phyloP scores from a whole-genome alignment of 2,113 vertebrate genomes.

The Pholis gunnellus region DNA sequence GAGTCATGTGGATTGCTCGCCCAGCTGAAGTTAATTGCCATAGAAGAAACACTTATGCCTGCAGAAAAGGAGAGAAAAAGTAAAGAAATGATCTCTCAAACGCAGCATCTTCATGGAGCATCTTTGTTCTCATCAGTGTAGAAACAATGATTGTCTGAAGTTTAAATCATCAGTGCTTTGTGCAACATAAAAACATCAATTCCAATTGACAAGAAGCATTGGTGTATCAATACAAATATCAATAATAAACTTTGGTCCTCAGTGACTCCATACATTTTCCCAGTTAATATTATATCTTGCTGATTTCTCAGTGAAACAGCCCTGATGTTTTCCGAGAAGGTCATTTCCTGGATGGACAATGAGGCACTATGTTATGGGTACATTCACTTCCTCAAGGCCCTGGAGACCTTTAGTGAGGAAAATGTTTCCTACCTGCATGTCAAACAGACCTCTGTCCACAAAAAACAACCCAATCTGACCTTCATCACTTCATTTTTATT shows the following conservation, averaged over 20 bases:
- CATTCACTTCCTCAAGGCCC: constrained; percentile 52
- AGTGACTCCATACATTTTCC: too few relatives aligned
- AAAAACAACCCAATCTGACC: constrained; percentile 50
- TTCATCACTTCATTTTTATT: constrained; percentile 50
- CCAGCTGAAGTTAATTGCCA: constrained; percentile 26
- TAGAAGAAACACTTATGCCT: constrained; percentile 18
- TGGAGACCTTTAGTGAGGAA: constrained; percentile 59
- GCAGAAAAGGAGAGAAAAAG: neutral
- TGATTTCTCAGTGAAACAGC: constrained; percentile 10
- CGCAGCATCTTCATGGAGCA: neutral
- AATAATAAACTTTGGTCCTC: neutral
- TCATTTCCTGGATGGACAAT: constrained; percentile 36
- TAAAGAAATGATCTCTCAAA: neutral
- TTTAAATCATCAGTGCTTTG: constrained; percentile 7
- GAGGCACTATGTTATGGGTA: constrained; percentile 29
- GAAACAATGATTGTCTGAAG: neutral
- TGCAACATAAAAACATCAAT: neutral
- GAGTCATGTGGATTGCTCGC: constrained; percentile 17
- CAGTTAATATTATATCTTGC: neutral
- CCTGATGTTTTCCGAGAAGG: constrained; percentile 17
- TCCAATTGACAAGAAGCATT: neutral
- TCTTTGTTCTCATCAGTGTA: neutral
- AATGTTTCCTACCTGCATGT: constrained; percentile 58
- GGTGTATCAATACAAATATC: neutral
- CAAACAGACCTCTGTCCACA: constrained; percentile 54